Base-by-base conservation (phyloP, 2,113 vertebrate genomes). In the Oreochromis spilurus region DNA sequence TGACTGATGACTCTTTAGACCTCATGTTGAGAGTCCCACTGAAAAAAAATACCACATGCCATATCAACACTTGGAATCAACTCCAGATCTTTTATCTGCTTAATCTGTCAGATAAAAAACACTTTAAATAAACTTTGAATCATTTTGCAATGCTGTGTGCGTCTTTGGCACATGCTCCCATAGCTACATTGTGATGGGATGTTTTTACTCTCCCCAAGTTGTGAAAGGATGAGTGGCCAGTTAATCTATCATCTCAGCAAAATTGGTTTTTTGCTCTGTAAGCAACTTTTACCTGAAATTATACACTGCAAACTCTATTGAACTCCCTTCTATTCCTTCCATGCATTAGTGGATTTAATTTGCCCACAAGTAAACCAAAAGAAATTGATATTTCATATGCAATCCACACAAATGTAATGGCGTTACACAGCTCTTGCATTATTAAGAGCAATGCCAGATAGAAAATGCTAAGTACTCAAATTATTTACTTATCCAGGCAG, bases 401-500 rank as follows among this genome's bases (percentile, higher is more conserved):
- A 87, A 55, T n/a, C 58, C 53, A 80, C 50, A 77, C 67, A 55
- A 65, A 81, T 79, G 52, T 34, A 90, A 80, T 55, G 24, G 80
- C 40, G 48, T 62, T 52, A 83, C 55, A 87, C 29, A 83, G 52
- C 80, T 84, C 26, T 31, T 89, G 55, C 36, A 85, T 85, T 87
- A 89, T 83, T 81, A 83, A 86, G 53, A 87, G 24, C 77, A 84
- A 82, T 72, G 83, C 21, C 31, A 62, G 24, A 77, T 16, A 81
- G 38, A 79, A 83, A 81, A 34, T 54, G 17, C 43, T 60, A 36
- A 75, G 58, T 19, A 79, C 58, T 79, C 78, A n/a, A 80, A 36
- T 62, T 86, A 75, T 82, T 82, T 84, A 84, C 52, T 50, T 29
- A 60, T 75, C 75, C 31, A 48, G 38, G 17, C 40, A 82, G 24